Evolutionary conservation across 23 tunicate species (phyloP), one percentile per base, ranked within the genome.

Genomic region (Aplidium turbinatum): DNA sequence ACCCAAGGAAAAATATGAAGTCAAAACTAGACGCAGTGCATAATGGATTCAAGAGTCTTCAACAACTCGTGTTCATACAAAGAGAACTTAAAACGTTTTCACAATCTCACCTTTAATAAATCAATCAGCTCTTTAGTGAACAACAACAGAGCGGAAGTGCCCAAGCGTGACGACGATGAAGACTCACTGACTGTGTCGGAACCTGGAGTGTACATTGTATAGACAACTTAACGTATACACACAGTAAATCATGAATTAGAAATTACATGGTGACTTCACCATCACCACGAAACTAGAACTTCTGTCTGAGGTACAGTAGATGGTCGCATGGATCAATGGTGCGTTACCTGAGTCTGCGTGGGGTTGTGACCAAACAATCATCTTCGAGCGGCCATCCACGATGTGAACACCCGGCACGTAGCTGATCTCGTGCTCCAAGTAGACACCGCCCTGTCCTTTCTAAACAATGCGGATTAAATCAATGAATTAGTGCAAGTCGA

Each of bases 321-420:
- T 9, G 50, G 16, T 42, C 16, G 50, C 11, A 9, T 42, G 50
- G 50, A 9, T 9, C 50, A 42, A 42, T 11, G 13, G 16, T 42
- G 50, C 50, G 16, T 42, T 42, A 79, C 85, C 81, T 20, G 67
- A 63, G 47, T 81, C 87, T 57, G 70, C 75, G 13, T 76, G 78
- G 31, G 87, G 78, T 68, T 81, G 95, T 4, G 95, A 76, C 97
- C 97, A 90, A 1, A 76, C 83, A 11, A 90, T 54, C 31, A 67
- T 60, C 63, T 90, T 90, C 2, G 70, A 62, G 4, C 69, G 76
- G 0, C 62, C 76, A 1, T 79, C 65, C 9, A 78, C 56, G 38
- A 90, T 75, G 63, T 82, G 78, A 7, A 90, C 90, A 5, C 97
- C 97, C 27, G 97, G 97, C 18, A 90, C 97, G 38, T 83, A 90